Conservation (phyloP, 2,113 vertebrate genomes). For the Phaethornis superciliosus region DNA sequence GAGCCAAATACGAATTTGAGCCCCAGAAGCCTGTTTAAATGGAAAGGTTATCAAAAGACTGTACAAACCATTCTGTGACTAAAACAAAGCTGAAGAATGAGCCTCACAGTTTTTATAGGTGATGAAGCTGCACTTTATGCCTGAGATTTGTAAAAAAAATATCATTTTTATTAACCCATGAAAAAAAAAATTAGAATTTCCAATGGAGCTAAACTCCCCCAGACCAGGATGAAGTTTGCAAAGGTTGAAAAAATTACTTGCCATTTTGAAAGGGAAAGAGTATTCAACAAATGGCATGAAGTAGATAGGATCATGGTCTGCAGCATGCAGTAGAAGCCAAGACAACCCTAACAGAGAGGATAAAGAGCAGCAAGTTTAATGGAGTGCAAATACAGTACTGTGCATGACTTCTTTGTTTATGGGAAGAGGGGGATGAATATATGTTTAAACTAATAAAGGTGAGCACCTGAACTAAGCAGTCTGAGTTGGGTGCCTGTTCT, state of each 20-base stretch:
- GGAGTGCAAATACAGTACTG: background rate
- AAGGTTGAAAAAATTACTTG: background rate
- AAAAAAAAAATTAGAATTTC: background rate
- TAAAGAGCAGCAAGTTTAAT: background rate
- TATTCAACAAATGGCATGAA: background rate
- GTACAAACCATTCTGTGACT: background rate
- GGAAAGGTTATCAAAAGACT: background rate
- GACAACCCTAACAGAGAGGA: background rate
- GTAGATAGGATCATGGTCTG: background rate
- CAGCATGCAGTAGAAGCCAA: accelerated
- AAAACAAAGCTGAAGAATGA: background rate
- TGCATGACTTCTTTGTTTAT: background rate
- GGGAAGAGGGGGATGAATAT: background rate
- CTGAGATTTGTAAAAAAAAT: background rate
- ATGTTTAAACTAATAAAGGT: background rate
- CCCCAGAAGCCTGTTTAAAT: background rate
- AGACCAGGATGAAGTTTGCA: background rate
- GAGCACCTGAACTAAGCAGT: background rate
- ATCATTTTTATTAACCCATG: background rate
- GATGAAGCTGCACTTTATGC: background rate
- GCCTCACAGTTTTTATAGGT: background rate
- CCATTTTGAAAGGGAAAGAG: background rate
- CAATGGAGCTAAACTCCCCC: accelerated
- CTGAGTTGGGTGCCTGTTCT: background rate
- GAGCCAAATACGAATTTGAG: background rate